phyloP scores from a whole-genome alignment of 2,888 invertebrate genomes.

The Heliconius hortense region DNA sequence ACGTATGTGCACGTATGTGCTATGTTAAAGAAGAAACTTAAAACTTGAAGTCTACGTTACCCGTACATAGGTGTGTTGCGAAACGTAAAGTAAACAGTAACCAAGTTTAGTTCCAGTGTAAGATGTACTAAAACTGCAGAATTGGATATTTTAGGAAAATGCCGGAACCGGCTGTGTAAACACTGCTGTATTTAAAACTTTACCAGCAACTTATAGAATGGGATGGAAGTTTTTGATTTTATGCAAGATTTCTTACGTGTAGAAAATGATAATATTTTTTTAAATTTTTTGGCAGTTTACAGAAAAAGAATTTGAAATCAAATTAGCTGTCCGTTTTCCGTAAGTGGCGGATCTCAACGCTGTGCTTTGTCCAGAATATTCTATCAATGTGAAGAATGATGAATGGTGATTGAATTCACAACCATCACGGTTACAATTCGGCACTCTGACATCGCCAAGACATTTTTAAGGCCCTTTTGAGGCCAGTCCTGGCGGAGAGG shows the following conservation, averaged over 20 bases:
- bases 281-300: background rate
- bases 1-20: too few species aligned
- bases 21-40: background rate
- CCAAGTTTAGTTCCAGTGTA: conserved; percentile 41
- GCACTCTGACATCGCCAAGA: too few species aligned
- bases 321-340: too few species aligned
- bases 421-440: too few species aligned
- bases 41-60: background rate
- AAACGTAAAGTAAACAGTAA: conserved; percentile 40
- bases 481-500: too few species aligned
- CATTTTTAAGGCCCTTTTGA: too few species aligned
- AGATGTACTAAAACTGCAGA: conserved; percentile 33
- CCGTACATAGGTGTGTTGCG: conserved; percentile 17
- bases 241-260: background rate
- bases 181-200: conserved; percentile 34
- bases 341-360: too few species aligned
- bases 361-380: too few species aligned
- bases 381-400: too few species aligned
- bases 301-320: too few species aligned
- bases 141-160: conserved; percentile 40
- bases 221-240: conserved; percentile 11
- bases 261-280: background rate
- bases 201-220: background rate
- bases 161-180: conserved; percentile 30
- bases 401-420: too few species aligned